Evolutionary conservation across 2,113 vertebrate species (phyloP).

Genomic region (Marcusenius ussheri): DNA sequence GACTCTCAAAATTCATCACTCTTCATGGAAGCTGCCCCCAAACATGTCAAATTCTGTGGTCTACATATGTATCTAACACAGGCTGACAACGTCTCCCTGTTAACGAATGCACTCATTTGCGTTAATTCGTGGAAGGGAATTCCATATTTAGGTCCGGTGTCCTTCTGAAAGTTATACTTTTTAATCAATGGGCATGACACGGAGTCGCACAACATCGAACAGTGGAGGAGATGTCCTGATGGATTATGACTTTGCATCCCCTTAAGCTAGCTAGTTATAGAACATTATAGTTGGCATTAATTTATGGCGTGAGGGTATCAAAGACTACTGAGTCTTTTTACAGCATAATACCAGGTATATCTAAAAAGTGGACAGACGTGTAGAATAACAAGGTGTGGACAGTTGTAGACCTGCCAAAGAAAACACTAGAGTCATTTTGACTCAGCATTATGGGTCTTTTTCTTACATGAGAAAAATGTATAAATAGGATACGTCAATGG

Average conservation of each 20-base stretch:
- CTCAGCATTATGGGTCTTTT: constrained; percentile 39
- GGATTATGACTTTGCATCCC: background rate
- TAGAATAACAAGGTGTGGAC: constrained; percentile 31
- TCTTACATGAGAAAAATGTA: constrained; percentile 20
- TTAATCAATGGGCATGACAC: background rate
- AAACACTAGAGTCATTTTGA: constrained; percentile 42
- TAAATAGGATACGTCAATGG: background rate
- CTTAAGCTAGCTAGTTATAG: background rate
- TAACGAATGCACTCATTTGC: background rate
- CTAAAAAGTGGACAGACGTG: background rate
- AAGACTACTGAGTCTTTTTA: background rate
- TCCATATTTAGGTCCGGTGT: background rate
- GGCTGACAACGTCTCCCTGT: background rate
- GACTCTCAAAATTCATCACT: background rate
- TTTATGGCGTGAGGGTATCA: background rate
- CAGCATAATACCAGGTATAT: background rate
- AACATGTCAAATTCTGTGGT: background rate
- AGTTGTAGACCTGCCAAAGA: constrained; percentile 40
- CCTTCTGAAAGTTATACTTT: background rate
- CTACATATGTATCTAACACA: background rate
- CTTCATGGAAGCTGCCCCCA: background rate
- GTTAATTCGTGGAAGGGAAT: background rate
- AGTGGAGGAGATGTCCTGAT: background rate
- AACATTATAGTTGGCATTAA: background rate
- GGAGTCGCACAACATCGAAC: background rate